Evolutionary conservation across 2,797 vertebrate species (phyloP).

Genomic region (Danio albolineatus): DNA sequence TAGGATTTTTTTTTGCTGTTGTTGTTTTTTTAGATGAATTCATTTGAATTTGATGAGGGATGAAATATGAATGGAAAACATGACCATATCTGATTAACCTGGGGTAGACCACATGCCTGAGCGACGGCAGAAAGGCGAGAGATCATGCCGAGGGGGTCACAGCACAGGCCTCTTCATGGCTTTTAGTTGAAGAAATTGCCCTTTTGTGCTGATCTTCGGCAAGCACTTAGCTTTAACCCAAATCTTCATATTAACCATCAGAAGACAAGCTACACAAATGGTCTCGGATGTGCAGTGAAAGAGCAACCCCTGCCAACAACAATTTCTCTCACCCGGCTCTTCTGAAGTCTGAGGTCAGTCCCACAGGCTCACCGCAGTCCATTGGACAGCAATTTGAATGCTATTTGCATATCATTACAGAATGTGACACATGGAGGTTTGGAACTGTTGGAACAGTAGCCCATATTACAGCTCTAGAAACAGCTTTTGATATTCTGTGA

Average conservation of each 20-base stretch:
- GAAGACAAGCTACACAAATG: slow-evolving; percentile 30
- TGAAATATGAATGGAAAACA: slow-evolving; percentile 69
- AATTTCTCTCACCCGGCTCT: slow-evolving; percentile 60
- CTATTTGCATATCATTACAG: slow-evolving; percentile 76
- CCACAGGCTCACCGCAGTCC: slow-evolving; percentile 67
- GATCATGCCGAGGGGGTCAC: slow-evolving; percentile 59
- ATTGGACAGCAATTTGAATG: slow-evolving; percentile 77
- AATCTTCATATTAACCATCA: slow-evolving; percentile 24
- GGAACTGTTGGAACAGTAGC: neutral
- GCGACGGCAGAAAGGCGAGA: slow-evolving; percentile 59
- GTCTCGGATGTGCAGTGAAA: slow-evolving; percentile 53
- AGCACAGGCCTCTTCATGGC: slow-evolving; percentile 3
- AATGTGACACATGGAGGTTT: slow-evolving; percentile 55
- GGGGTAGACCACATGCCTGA: slow-evolving; percentile 58
- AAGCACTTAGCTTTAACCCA: slow-evolving; percentile 15
- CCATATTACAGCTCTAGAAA: neutral
- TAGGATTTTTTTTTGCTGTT: neutral
- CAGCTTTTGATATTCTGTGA: neutral
- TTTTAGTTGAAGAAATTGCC: slow-evolving; percentile 18
- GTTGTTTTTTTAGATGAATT: slow-evolving; percentile 45
- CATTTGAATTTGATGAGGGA: slow-evolving; percentile 73
- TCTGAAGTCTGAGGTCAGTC: slow-evolving; percentile 71
- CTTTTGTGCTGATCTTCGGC: slow-evolving; percentile 23
- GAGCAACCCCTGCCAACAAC: slow-evolving; percentile 51
- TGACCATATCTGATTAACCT: slow-evolving; percentile 61